phyloP scores from a whole-genome alignment of 2,113 vertebrate genomes.

The Electrona antarctica region DNA sequence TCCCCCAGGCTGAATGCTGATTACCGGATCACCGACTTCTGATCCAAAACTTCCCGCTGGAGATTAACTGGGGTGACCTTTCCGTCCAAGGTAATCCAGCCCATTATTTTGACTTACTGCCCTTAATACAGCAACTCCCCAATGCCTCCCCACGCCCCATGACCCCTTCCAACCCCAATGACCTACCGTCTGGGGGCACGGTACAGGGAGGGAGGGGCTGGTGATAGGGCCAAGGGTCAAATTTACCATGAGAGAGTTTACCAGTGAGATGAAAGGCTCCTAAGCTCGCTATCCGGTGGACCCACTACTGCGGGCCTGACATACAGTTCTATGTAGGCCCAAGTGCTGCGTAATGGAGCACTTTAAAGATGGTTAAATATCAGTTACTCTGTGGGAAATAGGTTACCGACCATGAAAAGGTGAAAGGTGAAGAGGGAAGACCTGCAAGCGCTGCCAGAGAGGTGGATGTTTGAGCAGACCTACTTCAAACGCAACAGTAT shows the following conservation, averaged over 20 bases:
- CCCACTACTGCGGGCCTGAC: not conserved
- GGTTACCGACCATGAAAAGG: not conserved
- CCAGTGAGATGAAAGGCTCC: not conserved
- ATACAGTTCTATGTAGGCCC: not conserved
- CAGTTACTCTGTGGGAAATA: not conserved
- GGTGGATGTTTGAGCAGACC: not conserved
- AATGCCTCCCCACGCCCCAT: not conserved
- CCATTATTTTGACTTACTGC: conserved; percentile 41
- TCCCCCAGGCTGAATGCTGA: conserved; percentile 7
- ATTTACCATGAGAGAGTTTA: conserved; percentile 12
- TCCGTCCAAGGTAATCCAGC: conserved; percentile 19
- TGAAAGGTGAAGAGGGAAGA: not conserved
- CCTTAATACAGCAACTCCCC: conserved; percentile 24
- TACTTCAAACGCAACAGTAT: not conserved
- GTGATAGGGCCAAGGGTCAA: conserved; percentile 14
- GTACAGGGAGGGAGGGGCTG: not conserved
- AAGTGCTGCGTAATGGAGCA: not conserved
- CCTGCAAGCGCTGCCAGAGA: not conserved
- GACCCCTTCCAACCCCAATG: not conserved
- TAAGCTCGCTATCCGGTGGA: not conserved
- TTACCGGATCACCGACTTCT: conserved; percentile 20
- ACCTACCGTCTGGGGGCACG: conserved; percentile 15
- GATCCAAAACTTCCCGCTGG: conserved; percentile 44
- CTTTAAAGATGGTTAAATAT: not conserved
- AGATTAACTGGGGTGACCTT: conserved; percentile 42